Evolutionary conservation across 2,888 invertebrate species (phyloP), one percentile per base, ranked within the genome.

Genomic region (Antheraea assamensis): DNA sequence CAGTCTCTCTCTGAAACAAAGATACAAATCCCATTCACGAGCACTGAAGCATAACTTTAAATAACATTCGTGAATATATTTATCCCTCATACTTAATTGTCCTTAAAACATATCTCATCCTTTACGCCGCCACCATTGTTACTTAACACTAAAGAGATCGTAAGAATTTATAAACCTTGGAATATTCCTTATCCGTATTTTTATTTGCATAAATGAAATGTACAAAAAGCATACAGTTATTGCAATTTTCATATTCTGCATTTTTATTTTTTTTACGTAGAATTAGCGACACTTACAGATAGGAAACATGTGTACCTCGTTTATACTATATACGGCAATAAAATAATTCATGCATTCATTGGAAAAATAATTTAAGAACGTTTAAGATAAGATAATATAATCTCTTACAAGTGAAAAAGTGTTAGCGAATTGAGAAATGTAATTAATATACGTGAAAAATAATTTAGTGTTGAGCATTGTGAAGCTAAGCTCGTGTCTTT

Each of bases 401-500:
- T n/a, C n/a, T n/a, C n/a, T n/a, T n/a, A n/a, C n/a, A n/a, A n/a
- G n/a, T n/a, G n/a, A n/a, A 77, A 81, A 79, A 73, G 58, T 78
- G 82, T 82, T 83, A 86, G 80, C 80, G 83, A 80, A 84, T 77
- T 78, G 82, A 80, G 13, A 78, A 84, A 78, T 80, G 78, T 74
- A 78, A 79, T 80, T 74, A 78, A 79, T 80, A 75, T 76, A 78
- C 79, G 80, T 78, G 81, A 86, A 83, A n/a, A 81, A 81, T 82
- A 77, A 80, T 81, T 79, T 78, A 79, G 81, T 75, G 80, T 90
- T 91, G 91, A 92, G 91, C 90, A 90, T 87, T 85, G 85, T 83
- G 81, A 88, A 89, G 91, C 92, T 92, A 91, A 92, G 92, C 92
- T 91, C 91, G 88, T 90, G 88, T 85, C 78, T 78, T 83, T 78